Conservation (phyloP, 2,113 vertebrate species). For the Macquaria ambigua region DNA sequence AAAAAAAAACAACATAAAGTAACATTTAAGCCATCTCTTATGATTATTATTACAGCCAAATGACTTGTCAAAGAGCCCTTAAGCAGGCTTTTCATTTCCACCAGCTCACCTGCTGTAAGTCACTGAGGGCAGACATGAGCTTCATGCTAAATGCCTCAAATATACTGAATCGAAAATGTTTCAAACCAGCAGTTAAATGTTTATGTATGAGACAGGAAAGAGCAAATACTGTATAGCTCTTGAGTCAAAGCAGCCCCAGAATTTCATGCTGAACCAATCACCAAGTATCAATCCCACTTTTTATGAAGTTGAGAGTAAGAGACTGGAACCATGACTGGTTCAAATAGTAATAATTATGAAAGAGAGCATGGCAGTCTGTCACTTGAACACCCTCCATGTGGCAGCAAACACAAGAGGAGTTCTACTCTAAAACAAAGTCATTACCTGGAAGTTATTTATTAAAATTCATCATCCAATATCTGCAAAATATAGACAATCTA, state of each 20-base stretch:
- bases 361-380: constrained; percentile 19
- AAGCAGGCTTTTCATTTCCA: not conserved
- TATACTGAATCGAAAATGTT: not conserved
- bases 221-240: constrained; percentile 10
- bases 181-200: not conserved
- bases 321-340: constrained; percentile 4
- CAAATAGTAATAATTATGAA: constrained; percentile 30
- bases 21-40: not conserved
- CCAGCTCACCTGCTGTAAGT: not conserved
- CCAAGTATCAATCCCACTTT: constrained; percentile 28
- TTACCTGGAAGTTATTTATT: constrained; percentile 46
- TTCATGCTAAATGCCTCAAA: not conserved
- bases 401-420: constrained; percentile 29
- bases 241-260: constrained; percentile 1
- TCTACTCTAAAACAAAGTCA: constrained; percentile 45
- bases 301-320: constrained; percentile 35
- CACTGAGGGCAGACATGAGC: not conserved
- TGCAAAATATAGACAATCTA: constrained; percentile 43
- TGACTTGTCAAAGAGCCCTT: not conserved
- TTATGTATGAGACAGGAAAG: constrained; percentile 12
- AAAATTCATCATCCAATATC: constrained; percentile 58
- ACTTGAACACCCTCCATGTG: constrained; percentile 28
- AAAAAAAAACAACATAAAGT: not conserved
- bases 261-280: constrained; percentile 24
- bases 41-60: not conserved